A percentile compares a stretch with the other conserved stretches of the same genome.
These are phyloP conservation scores for Crenuchus spilurus DNA, from an alignment of 2,797 vertebrate genomes.

Conservation along the genomic window DNA sequence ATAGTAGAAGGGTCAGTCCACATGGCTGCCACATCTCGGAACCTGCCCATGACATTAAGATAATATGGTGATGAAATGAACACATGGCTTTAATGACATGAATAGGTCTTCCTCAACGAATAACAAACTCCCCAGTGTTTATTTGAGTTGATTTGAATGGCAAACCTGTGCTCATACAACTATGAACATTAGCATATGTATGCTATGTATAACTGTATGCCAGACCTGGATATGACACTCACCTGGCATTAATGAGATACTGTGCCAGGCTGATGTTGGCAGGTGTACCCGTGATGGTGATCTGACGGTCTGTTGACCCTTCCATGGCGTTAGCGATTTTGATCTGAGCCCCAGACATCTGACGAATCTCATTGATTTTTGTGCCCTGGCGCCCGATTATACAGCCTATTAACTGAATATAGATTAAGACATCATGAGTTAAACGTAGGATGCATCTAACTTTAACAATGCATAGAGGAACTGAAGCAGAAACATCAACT, in stretches of 20 bases:
- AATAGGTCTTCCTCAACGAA: too few species aligned
- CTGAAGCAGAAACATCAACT: neutral
- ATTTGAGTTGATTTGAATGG: too few species aligned
- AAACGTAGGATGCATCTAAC: neutral
- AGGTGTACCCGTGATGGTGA: conserved; percentile 95
- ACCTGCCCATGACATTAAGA: conserved; percentile 59
- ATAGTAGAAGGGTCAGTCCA: conserved; percentile 81
- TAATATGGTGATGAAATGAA: neutral
- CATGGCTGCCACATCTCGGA: conserved; percentile 79
- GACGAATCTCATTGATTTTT: conserved; percentile 98
- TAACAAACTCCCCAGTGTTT: too few species aligned
- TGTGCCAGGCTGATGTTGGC: conserved; percentile 97
- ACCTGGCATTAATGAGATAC: conserved; percentile 98
- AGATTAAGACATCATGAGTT: conserved; percentile 59
- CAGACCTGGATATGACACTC: conserved; percentile 49
- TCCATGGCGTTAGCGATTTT: conserved; percentile 97
- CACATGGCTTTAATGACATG: neutral
- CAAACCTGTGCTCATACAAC: too few species aligned
- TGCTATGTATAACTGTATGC: neutral
- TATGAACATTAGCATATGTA: too few species aligned
- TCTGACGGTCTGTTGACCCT: conserved; percentile 94
- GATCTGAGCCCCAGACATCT: conserved; percentile 98
- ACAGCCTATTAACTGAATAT: conserved; percentile 97
- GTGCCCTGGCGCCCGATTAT: conserved; percentile 97
- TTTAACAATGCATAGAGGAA: neutral